These are phyloP conservation scores for Chiroxiphia lanceolata DNA, from an alignment of 2,797 vertebrate species.

Conservation along the genomic window DNA sequence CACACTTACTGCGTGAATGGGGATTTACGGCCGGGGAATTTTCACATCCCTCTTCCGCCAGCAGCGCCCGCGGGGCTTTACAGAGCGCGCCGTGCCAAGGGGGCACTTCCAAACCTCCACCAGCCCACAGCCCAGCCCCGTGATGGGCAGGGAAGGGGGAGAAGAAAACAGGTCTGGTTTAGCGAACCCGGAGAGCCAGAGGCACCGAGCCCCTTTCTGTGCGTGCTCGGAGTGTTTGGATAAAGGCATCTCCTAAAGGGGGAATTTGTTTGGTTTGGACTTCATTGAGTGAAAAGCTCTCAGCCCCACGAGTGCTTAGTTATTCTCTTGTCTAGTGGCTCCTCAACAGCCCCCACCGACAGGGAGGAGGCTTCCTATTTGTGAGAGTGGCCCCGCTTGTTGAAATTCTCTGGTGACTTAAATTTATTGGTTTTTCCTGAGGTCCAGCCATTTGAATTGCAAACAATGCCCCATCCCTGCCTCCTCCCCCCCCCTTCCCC, in stretches of 20 bases:
- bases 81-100: rapidly evolving
- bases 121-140: rapidly evolving
- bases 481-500: background rate
- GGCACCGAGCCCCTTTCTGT: background rate
- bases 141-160: background rate
- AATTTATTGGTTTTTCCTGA: constrained; percentile 71
- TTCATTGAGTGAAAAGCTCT: constrained; percentile 72
- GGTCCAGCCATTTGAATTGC: constrained; percentile 69
- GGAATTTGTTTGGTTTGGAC: constrained; percentile 71
- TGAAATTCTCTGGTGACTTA: constrained; percentile 65
- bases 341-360: constrained; percentile 2
- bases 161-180: background rate
- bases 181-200: background rate
- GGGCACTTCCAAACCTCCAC: background rate
- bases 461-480: constrained; percentile 52
- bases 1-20: background rate
- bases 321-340: constrained; percentile 70
- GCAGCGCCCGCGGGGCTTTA: background rate
- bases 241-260: constrained; percentile 24
- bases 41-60: background rate
- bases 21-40: background rate
- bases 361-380: constrained; percentile 32
- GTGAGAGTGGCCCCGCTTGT: constrained; percentile 53
- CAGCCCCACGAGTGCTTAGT: constrained; percentile 56
- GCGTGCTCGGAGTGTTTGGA: constrained; percentile 37